Evolutionary conservation across 1,140 invertebrate species (phyloP), one percentile per base, ranked within the genome.

Genomic region (Procambarus clarkii): DNA sequence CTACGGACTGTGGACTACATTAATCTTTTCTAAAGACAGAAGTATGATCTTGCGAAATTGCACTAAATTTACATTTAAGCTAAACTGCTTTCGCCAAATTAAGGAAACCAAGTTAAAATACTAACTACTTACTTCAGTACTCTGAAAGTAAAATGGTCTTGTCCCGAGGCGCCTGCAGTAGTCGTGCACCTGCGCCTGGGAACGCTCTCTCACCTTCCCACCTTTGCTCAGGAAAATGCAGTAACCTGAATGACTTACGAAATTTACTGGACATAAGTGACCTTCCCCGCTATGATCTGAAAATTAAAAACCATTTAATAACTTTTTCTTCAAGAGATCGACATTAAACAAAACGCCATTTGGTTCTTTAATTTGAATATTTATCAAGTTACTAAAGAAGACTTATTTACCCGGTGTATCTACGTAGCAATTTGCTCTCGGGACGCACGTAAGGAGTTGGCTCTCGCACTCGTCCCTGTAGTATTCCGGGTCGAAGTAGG

Each of bases 111-210:
- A 34, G 50, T 54, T 54, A 8, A 5, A 54, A 8, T 9, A 5
- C 1, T 0, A 13, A 54, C 13, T 54, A 64, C 54, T 48, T 54
- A 89, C 87, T 46, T 76, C 64, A 11, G 79, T 2, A 64, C 64
- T 89, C 69, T 89, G 87, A 44, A 89, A 81, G 69, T 81, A 81
- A 48, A 48, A 89, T 18, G 87, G 48, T 82, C 79, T 81, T 8
- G 79, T 54, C 0, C 80, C 64, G 7, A 89, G 44, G 5, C 9
- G 18, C 8, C 2, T 11, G 48, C 87, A 89, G 79, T 82, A 89
- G 9, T 89, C 87, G 18, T 46, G 44, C n/a, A 54, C 64, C 64
- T 89, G 87, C 0, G 80, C 21, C 21, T 89, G 87, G 0, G 87
- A 76, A 0, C 87, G 78, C 2, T 15, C 60, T 18, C 71, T 34